Percentiles rank a stretch among this genome's conserved stretches.
Evolutionary conservation across 1,140 invertebrate genomes (phyloP).

Genomic region (Oryzaephilus surinamensis): DNA sequence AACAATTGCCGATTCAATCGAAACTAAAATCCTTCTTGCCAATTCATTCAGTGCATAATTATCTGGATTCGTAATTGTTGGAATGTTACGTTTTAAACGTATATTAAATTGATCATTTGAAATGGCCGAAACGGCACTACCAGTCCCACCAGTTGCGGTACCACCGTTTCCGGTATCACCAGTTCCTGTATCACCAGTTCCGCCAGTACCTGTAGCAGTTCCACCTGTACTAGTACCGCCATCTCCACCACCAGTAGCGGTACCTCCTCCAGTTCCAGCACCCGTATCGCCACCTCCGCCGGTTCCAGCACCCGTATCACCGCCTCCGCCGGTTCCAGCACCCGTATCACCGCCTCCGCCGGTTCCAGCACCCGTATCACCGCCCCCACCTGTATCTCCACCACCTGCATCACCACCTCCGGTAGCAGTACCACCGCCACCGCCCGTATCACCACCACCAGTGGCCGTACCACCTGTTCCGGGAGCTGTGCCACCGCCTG

Average conservation of each 20-base stretch:
- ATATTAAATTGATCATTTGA: slow-evolving; percentile 5
- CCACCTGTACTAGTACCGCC: slow-evolving; percentile 1
- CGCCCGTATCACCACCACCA: slow-evolving; percentile 3
- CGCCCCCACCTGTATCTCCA: slow-evolving; percentile 6
- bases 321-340: slow-evolving; percentile 3
- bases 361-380: slow-evolving; percentile 6
- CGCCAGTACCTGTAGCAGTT: slow-evolving; percentile 9
- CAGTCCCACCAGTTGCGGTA: slow-evolving; percentile 4
- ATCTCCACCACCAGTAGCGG: slow-evolving; percentile 7
- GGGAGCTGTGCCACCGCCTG: not conserved
- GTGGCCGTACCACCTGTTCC: slow-evolving; percentile 1
- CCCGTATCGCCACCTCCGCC: no score
- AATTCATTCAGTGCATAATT: slow-evolving; percentile 40
- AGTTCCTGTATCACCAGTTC: slow-evolving; percentile 3
- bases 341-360: slow-evolving; percentile 7
- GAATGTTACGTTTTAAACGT: slow-evolving; percentile 16
- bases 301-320: slow-evolving; percentile 3
- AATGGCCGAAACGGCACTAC: slow-evolving; percentile 8
- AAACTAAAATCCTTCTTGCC: slow-evolving; percentile 41
- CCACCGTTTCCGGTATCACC: slow-evolving; percentile 2
- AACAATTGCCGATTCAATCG: slow-evolving; percentile 43
- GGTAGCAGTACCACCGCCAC: slow-evolving; percentile 6
- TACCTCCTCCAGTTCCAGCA: slow-evolving; percentile 4
- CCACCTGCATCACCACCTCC: slow-evolving; percentile 7
- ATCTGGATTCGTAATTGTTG: slow-evolving; percentile 19